A percentile compares a stretch with the other conserved stretches of the same genome.
Conservation (phyloP, 2,888 invertebrate species). For the Epistrophe eligans region DNA sequence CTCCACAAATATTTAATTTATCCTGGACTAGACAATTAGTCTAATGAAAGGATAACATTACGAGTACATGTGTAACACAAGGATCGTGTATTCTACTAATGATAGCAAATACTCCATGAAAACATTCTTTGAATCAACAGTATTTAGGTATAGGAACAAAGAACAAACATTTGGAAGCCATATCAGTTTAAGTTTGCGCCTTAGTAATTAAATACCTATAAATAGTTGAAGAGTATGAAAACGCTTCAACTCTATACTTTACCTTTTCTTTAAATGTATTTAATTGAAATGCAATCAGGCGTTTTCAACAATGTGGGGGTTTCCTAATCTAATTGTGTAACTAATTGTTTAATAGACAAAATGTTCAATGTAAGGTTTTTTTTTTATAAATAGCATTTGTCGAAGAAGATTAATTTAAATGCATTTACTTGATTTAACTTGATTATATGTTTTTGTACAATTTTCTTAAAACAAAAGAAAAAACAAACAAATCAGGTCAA, state of each 20-base stretch:
- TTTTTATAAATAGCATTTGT: not conserved
- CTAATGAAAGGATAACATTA: not conserved
- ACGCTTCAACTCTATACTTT: not conserved
- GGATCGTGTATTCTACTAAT: not conserved
- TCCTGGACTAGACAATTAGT: not conserved
- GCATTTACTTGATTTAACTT: conserved; percentile 23
- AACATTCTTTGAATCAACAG: conserved; percentile 26
- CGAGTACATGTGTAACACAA: not conserved
- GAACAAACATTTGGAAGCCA: conserved; percentile 55
- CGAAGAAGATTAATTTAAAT: conserved; percentile 15
- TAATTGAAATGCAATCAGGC: conserved; percentile 26
- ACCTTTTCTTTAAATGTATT: conserved; percentile 6
- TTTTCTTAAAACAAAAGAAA: not conserved
- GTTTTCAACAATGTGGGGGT: not conserved
- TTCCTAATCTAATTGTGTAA: conserved; percentile 42
- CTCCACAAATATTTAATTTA: not conserved
- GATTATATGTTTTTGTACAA: conserved; percentile 2
- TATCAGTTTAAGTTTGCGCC: conserved; percentile 26
- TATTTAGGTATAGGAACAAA: not conserved
- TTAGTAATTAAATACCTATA: no score
- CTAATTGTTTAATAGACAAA: conserved; percentile 34
- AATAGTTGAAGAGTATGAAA: conserved; percentile 19
- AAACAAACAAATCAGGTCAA: conserved; percentile 17
- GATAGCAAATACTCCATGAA: conserved; percentile 30
- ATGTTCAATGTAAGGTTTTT: conserved; percentile 27